These are phyloP conservation scores for Pogonomyrmex barbatus DNA, from an alignment of 1,140 invertebrate genomes.

Conservation along the genomic window DNA sequence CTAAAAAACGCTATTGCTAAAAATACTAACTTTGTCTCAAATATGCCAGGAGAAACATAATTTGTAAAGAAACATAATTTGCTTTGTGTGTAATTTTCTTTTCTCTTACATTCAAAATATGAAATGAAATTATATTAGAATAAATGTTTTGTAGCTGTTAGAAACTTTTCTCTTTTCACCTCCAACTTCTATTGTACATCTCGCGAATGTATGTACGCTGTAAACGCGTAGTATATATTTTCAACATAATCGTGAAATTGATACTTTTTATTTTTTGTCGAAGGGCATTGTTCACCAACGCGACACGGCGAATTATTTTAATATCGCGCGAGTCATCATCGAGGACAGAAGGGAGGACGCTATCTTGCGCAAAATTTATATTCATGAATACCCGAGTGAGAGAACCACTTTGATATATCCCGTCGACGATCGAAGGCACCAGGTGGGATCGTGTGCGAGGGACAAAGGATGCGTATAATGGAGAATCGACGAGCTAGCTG, in stretches of 20 bases:
- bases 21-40: neutral
- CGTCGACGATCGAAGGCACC: slow-evolving; percentile 47
- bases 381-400: slow-evolving; percentile 48
- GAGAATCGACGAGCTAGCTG: slow-evolving; percentile 43
- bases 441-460: slow-evolving; percentile 33
- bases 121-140: neutral
- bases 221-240: neutral
- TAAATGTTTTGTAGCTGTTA: neutral
- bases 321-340: neutral
- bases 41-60: neutral
- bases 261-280: neutral
- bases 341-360: neutral
- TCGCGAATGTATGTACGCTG: neutral
- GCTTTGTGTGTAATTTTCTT: neutral
- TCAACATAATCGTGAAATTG: neutral
- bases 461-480: slow-evolving; percentile 44
- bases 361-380: slow-evolving; percentile 48
- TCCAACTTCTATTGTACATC: neutral
- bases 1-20: neutral
- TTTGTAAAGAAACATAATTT: neutral
- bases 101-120: neutral
- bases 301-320: slow-evolving; percentile 29
- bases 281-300: neutral
- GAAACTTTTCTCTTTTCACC: neutral
- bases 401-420: slow-evolving; percentile 38